Evolutionary conservation across 2,888 invertebrate genomes (phyloP).

Genomic region (Cephus runcator): DNA sequence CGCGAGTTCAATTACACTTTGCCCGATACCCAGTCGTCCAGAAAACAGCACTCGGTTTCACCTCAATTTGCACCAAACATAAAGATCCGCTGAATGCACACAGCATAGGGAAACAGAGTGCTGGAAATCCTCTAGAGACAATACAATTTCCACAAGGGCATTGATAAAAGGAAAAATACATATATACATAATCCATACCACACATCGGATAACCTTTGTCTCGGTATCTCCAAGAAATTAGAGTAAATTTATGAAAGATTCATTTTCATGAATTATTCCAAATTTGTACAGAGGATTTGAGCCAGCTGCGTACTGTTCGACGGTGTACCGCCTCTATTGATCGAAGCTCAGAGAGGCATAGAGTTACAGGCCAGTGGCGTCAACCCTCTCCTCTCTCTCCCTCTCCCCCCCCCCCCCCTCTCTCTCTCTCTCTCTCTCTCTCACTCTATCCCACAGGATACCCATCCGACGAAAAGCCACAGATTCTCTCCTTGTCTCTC

Average conservation of each 20-base stretch:
- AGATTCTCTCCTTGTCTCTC: conserved; percentile 21
- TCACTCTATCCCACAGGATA: not conserved
- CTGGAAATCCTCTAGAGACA: not conserved
- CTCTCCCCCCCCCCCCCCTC: conserved; percentile 30
- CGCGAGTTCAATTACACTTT: not conserved
- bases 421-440: conserved; percentile 9
- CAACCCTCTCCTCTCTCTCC: conserved; percentile 41
- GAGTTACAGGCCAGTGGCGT: conserved; percentile 62
- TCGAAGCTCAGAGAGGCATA: conserved; percentile 59
- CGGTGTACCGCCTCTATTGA: conserved; percentile 60
- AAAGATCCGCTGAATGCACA: not conserved
- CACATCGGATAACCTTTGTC: not conserved
- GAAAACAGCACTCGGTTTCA: not conserved
- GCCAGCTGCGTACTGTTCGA: conserved; percentile 53
- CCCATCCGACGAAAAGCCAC: conserved; percentile 10
- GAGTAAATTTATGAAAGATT: not conserved
- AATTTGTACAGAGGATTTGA: conserved; percentile 42
- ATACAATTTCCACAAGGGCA: not conserved
- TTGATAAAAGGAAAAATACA: not conserved
- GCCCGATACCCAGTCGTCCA: not conserved
- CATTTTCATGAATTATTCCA: not conserved
- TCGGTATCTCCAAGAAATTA: not conserved
- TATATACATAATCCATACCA: not conserved
- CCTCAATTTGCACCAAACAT: not conserved
- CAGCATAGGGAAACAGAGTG: not conserved